phyloP scores from a whole-genome alignment of 2,888 invertebrate species.

The Lucinisca nassula region DNA sequence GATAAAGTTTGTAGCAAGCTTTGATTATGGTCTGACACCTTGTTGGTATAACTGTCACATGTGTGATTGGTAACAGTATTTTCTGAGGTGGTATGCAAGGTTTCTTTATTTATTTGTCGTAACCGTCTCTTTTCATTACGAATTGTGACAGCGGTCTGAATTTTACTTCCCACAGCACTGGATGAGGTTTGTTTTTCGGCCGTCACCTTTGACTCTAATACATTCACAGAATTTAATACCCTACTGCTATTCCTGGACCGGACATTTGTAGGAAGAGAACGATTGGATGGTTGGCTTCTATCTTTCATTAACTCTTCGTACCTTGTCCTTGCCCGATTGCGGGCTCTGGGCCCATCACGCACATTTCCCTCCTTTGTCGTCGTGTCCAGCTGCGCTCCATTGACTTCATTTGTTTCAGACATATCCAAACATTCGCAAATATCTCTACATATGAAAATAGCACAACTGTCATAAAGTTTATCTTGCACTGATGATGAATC shows the following conservation, averaged over 20 bases:
- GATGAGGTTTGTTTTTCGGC: background rate
- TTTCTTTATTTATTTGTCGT: background rate
- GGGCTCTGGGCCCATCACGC: background rate
- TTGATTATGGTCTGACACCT: too few species aligned
- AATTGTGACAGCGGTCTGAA: constrained; percentile 62
- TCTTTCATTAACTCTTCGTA: background rate
- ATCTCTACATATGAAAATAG: background rate
- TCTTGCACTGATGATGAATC: background rate
- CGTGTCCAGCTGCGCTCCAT: background rate
- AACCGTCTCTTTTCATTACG: constrained; percentile 54
- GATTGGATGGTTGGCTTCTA: background rate
- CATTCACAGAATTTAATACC: background rate
- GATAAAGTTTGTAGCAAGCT: too few species aligned
- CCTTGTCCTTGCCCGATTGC: background rate
- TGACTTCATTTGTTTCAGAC: background rate
- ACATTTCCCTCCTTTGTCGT: background rate
- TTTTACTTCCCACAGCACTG: constrained; percentile 37
- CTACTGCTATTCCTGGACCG: background rate
- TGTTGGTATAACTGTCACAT: too few species aligned
- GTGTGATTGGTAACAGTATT: too few species aligned
- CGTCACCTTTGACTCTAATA: background rate
- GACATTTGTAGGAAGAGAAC: too few species aligned
- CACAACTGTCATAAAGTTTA: background rate
- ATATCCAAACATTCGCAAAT: background rate
- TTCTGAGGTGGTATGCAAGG: background rate